phyloP scores from a whole-genome alignment of 1,140 invertebrate species.

The Mactra quadrangularis region DNA sequence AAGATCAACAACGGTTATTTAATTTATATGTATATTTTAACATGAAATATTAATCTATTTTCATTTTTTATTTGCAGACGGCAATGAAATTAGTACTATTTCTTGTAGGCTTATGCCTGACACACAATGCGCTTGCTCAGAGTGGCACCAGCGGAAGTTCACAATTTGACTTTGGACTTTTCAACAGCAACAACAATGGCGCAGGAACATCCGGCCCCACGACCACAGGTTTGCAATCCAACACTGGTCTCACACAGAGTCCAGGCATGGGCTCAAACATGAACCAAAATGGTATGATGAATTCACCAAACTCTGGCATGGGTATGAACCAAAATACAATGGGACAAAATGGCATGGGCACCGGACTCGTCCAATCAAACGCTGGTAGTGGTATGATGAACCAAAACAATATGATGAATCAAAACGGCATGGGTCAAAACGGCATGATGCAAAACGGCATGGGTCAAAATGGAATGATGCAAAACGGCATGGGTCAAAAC shows the following conservation, averaged over 20 bases:
- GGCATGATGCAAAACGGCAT: slow-evolving; percentile 28
- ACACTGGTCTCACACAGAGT: slow-evolving; percentile 3
- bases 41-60: too few relatives aligned
- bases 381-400: slow-evolving; percentile 11
- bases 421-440: slow-evolving; percentile 4
- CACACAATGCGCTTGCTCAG: background rate
- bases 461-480: slow-evolving; percentile 22
- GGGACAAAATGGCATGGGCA: slow-evolving; percentile 6
- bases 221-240: slow-evolving; percentile 20
- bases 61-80: background rate
- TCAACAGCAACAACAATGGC: background rate
- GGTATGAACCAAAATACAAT: slow-evolving; percentile 2
- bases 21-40: too few relatives aligned
- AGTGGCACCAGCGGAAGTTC: background rate
- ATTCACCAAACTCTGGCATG: slow-evolving; percentile 3
- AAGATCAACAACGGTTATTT: too few relatives aligned
- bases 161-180: background rate
- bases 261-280: background rate
- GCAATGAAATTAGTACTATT: background rate
- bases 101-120: background rate
- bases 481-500: background rate
- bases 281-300: slow-evolving; percentile 23
- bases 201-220: background rate
- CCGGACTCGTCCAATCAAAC: background rate
- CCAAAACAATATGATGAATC: slow-evolving; percentile 17